Evolutionary conservation across 2,113 vertebrate genomes (phyloP), one percentile per base, ranked within the genome.

Genomic region (Physeter macrocephalus): DNA sequence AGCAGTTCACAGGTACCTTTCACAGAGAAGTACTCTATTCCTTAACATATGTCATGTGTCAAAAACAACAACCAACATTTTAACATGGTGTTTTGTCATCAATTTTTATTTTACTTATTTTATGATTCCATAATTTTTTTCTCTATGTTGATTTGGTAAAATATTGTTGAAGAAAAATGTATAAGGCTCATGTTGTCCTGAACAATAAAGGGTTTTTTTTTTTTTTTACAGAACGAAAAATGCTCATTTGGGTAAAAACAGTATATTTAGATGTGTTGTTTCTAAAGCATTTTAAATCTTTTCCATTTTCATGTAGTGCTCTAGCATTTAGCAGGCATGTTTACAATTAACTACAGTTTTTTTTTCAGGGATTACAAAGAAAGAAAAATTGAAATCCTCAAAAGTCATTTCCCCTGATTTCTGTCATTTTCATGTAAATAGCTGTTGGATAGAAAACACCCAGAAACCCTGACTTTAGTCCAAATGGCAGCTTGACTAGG

Each of bases 341-440:
- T 89, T 41, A 89, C 86, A 89, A 91, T 93, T 91, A 92, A 80
- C 80, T 62, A 69, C 6, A 31, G 62, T 83, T 95, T 88, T 88
- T 66, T 88, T 88, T 90, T 61, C 77, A 89, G 57, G 29, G 71
- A 90, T 85, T 88, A 71, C 29, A 89, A 46, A 93, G 71, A 91
- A 46, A 88, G 74, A 93, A 95, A 93, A 96, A 88, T 43, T 82
- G 59, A 96, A 94, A 96, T 87, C 57, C 64, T 92, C 9, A 8
- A 81, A 85, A 87, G 85, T 90, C n/a, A 91, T 93, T 95, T 96
- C 43, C 74, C 67, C 61, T 92, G 57, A 92, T 96, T 97, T 93
- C 88, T 92, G 91, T 96, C 72, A 95, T 93, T 97, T 75, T 96
- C n/a, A 82, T 90, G 67, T 72, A 90, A 94, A 93, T 89, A 89